Evolutionary conservation across 2,113 vertebrate genomes (phyloP), one percentile per base, ranked within the genome.

Genomic region (Alethe castanea): DNA sequence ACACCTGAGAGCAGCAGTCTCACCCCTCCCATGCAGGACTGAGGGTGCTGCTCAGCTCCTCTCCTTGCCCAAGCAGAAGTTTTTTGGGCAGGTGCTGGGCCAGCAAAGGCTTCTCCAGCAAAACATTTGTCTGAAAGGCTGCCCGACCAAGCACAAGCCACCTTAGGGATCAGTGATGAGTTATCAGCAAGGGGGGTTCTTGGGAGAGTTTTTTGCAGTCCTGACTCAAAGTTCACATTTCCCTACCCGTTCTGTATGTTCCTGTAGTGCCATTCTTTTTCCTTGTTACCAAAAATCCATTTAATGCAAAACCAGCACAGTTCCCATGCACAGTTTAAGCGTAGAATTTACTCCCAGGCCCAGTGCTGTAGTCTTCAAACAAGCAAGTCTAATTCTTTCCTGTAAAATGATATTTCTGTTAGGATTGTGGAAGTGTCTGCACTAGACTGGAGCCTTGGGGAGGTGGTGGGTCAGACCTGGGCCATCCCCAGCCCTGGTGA

Each of bases 371-470:
- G 33, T 52, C 52, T 40, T 78, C 56, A 84, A 53, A 79, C 33
- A 38, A 78, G 47, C 24, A 66, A 47, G 44, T 59, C 45, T 22
- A 69, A 19, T 33, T 52, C 22, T 85, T 38, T 38, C 22, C 23
- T 28, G 11, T 31, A 14, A 14, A 12, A n/a, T 60, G 35, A 4
- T 40, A 17, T 38, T 47, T 31, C 33, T 40, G 38, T 61, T 83
- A 24, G 36, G 82, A 29, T 16, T 29, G 29, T 7, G 59, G 52
- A 53, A 25, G 20, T 62, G 29, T 9, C 61, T 42, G n/a, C 35
- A 53, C 14, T 9, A 71, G 50, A 38, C 13, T 1, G 8, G 14
- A 70, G 52, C n/a, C 72, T 26, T 17, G 76, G 12, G 0, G 0
- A 48, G 31, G 66, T 1, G 19, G 47, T 4, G 14, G n/a, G 33